Conservation (phyloP, 1,140 invertebrate genomes). For the Bactericera cockerelli region DNA sequence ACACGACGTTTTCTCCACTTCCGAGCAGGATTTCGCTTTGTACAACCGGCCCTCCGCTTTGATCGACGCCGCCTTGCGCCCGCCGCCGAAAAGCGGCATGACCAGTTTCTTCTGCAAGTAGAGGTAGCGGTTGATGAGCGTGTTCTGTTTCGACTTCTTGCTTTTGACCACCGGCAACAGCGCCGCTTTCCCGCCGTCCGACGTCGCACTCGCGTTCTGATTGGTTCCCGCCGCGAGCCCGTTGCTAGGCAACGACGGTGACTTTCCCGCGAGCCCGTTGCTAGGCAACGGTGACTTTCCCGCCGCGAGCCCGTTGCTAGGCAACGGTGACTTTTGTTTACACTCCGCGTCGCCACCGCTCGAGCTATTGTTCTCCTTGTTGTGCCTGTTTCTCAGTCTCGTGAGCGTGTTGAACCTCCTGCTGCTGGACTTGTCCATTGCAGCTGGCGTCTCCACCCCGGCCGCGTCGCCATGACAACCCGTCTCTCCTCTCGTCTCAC, state of each 20-base stretch:
- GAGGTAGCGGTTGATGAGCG: constrained; percentile 23
- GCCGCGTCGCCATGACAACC: too few species aligned
- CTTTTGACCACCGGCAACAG: background rate
- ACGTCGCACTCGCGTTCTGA: background rate
- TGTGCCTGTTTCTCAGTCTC: background rate
- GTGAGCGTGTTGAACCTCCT: background rate
- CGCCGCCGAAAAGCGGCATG: constrained; percentile 19
- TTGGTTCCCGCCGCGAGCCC: background rate
- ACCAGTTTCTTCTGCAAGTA: constrained; percentile 24
- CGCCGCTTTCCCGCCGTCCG: background rate
- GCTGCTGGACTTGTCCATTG: too few species aligned
- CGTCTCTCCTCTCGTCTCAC: too few species aligned
- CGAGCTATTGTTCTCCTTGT: background rate
- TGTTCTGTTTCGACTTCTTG: constrained; percentile 18
- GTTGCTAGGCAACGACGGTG: background rate
- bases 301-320: background rate
- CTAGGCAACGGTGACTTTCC: background rate
- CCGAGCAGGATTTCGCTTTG: constrained; percentile 19
- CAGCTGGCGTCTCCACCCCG: too few species aligned
- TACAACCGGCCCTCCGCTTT: constrained; percentile 16
- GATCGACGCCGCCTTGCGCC: background rate
- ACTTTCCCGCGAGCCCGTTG: background rate
- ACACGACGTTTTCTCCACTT: constrained; percentile 13
- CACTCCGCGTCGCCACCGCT: background rate
- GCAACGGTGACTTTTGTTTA: background rate